A percentile compares a stretch with the other conserved stretches of the same genome.
phyloP scores from a whole-genome alignment of 1,140 invertebrate species.

The Galleria mellonella region DNA sequence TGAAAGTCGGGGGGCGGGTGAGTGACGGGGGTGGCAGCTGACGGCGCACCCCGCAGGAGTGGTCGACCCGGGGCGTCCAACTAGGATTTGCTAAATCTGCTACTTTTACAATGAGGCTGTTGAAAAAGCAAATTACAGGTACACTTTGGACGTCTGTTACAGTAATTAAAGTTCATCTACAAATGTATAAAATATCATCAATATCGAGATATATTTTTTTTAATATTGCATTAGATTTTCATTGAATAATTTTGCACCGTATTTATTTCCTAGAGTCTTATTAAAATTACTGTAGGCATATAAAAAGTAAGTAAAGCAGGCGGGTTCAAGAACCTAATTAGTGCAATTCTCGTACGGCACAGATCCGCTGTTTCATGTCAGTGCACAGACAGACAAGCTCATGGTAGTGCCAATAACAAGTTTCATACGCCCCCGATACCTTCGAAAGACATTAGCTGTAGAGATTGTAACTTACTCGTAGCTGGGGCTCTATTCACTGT shows the following conservation, averaged over 20 bases:
- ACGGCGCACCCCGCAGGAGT: conserved; percentile 59
- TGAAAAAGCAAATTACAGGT: conserved; percentile 33
- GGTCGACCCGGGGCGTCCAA: conserved; percentile 61
- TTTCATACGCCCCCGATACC: conserved; percentile 21
- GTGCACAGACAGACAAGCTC: conserved; percentile 14
- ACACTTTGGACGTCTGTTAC: conserved; percentile 5
- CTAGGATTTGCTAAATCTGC: conserved; percentile 67
- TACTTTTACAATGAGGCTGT: conserved; percentile 47
- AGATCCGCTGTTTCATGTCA: conserved; percentile 19
- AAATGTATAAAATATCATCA: neutral
- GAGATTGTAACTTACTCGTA: too few relatives aligned
- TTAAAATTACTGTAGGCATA: neutral
- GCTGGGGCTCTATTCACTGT: too few relatives aligned
- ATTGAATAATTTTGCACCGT: neutral
- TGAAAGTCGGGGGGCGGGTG: conserved; percentile 55
- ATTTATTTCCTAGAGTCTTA: neutral
- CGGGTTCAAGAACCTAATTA: conserved; percentile 17
- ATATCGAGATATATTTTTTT: neutral
- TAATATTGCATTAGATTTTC: neutral
- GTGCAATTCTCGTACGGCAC: conserved; percentile 8
- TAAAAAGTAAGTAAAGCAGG: conserved; percentile 3
- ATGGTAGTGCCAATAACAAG: conserved; percentile 19
- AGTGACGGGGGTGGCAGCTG: conserved; percentile 37
- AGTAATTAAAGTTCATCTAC: neutral
- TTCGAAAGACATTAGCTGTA: too few relatives aligned